These are phyloP conservation scores for Orchestia grillus DNA, from an alignment of 1,140 invertebrate species.

Conservation along the genomic window DNA sequence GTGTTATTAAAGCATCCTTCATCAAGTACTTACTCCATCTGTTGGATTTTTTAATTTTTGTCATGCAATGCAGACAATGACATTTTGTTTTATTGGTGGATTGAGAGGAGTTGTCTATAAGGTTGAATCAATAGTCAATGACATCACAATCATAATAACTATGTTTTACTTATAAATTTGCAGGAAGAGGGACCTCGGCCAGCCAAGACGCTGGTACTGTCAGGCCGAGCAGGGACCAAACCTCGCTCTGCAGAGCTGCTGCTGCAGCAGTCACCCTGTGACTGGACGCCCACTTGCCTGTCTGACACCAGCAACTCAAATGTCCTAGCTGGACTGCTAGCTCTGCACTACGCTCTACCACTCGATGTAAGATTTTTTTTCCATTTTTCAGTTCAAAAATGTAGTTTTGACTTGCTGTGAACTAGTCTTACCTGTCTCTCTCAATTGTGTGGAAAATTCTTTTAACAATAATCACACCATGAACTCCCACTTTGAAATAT, in stretches of 20 bases:
- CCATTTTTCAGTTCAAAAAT: background rate
- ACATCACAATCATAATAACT: no score
- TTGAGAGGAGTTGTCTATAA: background rate
- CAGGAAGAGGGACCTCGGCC: conserved; percentile 7
- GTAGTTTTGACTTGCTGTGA: background rate
- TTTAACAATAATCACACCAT: no score
- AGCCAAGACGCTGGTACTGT: conserved; percentile 26
- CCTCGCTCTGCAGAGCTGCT: conserved; percentile 23
- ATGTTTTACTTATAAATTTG: background rate
- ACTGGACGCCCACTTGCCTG: background rate
- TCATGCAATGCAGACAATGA: background rate
- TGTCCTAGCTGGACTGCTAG: background rate
- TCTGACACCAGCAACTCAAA: background rate
- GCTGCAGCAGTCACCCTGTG: background rate
- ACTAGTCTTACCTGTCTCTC: no score
- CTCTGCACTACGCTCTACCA: conserved; percentile 27
- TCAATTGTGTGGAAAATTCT: no score
- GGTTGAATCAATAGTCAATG: background rate
- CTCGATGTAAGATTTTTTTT: conserved; percentile 1
- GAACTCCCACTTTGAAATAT: no score
- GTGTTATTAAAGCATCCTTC: background rate
- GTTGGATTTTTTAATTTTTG: background rate
- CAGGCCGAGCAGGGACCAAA: background rate
- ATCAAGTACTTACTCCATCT: background rate
- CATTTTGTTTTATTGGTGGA: background rate